Evolutionary conservation across 2,113 vertebrate species (phyloP).

Genomic region (Apodemus sylvaticus): DNA sequence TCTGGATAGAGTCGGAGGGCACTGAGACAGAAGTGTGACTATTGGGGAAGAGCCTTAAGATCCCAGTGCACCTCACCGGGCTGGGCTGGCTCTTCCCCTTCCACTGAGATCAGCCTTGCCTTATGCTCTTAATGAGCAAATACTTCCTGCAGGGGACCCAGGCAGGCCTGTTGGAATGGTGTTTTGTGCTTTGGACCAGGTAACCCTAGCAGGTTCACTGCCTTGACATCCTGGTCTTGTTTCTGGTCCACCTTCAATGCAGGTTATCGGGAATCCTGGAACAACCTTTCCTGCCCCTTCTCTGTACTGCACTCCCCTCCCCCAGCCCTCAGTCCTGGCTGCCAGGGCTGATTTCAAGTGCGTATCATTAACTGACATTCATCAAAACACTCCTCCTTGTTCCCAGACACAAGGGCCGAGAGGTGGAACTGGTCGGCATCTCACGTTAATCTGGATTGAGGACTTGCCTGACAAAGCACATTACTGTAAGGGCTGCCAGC

Average conservation of each 20-base stretch:
- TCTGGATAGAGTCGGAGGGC: neutral
- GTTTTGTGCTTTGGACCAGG: constrained; percentile 63
- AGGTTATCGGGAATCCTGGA: neutral
- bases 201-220: constrained; percentile 70
- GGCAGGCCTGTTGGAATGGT: constrained; percentile 36
- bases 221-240: constrained; percentile 62
- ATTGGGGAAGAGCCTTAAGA: neutral
- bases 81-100: constrained; percentile 30
- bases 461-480: constrained; percentile 81
- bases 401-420: constrained; percentile 63
- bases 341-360: constrained; percentile 8
- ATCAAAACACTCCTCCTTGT: constrained; percentile 76
- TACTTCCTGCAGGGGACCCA: neutral
- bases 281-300: neutral
- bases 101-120: constrained; percentile 48
- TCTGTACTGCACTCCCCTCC: neutral
- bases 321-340: neutral
- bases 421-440: constrained; percentile 71
- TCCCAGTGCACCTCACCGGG: neutral
- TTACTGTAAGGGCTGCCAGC: constrained; percentile 65
- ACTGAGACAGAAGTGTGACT: neutral
- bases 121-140: constrained; percentile 42
- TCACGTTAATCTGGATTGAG: constrained; percentile 73
- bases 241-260: constrained; percentile 61
- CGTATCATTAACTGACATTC: constrained; percentile 28